Conservation (phyloP, 2,888 invertebrate species). For the Lagria hirta region DNA sequence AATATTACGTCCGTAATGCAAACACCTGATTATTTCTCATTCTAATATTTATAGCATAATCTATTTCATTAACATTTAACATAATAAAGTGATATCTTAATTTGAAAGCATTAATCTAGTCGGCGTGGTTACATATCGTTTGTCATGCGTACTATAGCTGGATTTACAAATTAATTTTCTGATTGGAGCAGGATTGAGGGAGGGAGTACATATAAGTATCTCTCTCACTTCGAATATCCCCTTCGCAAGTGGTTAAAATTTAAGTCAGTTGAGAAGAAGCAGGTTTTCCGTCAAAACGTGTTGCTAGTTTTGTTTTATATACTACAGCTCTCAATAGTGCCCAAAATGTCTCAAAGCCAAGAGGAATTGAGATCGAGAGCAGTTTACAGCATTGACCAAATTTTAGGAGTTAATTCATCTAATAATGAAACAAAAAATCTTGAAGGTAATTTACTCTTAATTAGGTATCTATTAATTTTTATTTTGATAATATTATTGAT, state of each 20-base stretch:
- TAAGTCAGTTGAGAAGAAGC: conserved; percentile 37
- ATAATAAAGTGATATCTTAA: conserved; percentile 36
- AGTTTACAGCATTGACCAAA: conserved; percentile 55
- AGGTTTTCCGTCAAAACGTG: conserved; percentile 8
- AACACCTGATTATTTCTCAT: conserved; percentile 47
- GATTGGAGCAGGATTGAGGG: conserved; percentile 41
- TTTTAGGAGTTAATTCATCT: conserved; percentile 48
- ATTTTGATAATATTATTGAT: conserved; percentile 2
- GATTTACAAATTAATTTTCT: conserved; percentile 20
- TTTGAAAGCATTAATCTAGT: conserved; percentile 42
- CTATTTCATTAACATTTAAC: conserved; percentile 45
- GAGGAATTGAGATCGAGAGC: conserved; percentile 49
- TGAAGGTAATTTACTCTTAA: conserved; percentile 42
- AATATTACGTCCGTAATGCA: conserved; percentile 39
- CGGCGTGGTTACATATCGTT: conserved; percentile 44
- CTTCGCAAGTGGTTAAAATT: conserved; percentile 37
- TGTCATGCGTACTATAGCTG: conserved; percentile 37
- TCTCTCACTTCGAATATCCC: conserved; percentile 36
- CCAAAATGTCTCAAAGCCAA: conserved; percentile 39
- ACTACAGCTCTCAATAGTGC: too few species aligned
- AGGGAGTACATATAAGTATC: too few species aligned
- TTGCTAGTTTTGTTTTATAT: conserved; percentile 1
- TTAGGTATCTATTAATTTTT: conserved; percentile 3
- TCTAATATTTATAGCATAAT: conserved; percentile 41
- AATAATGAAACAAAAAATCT: conserved; percentile 34